Conservation (phyloP, 2,888 invertebrate species). For the Sinodicranocentrus sp. region DNA sequence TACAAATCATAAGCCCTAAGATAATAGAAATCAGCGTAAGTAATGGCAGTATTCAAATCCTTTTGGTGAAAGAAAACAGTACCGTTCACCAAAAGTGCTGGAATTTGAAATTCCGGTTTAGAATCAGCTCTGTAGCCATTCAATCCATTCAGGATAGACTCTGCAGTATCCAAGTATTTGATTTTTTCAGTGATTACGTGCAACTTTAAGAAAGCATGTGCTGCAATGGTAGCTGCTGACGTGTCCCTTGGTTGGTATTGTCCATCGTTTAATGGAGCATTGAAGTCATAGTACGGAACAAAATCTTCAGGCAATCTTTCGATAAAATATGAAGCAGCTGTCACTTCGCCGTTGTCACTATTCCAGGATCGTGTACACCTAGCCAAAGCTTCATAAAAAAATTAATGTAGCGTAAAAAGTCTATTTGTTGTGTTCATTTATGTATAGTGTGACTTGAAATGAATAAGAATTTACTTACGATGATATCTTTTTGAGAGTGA, state of each 20-base stretch:
- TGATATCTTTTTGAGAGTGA: conserved; percentile 71
- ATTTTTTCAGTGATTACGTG: conserved; percentile 53
- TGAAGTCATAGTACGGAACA: conserved; percentile 74
- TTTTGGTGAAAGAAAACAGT: conserved; percentile 68
- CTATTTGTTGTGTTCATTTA: conserved; percentile 15
- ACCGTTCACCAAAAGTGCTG: conserved; percentile 73
- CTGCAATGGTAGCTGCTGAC: conserved; percentile 71
- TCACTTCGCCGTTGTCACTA: conserved; percentile 67
- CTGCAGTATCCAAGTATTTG: conserved; percentile 68
- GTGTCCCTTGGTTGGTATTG: conserved; percentile 74
- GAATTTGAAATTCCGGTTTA: conserved; percentile 62
- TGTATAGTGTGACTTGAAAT: too few relatives aligned
- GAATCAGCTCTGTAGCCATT: conserved; percentile 70
- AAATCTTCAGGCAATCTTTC: conserved; percentile 58
- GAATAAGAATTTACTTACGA: conserved; percentile 66
- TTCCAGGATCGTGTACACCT: conserved; percentile 73
- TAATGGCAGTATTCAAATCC: conserved; percentile 72
- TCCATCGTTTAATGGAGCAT: conserved; percentile 62
- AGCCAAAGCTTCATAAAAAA: conserved; percentile 46
- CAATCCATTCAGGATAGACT: conserved; percentile 69
- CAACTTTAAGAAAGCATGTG: conserved; percentile 68
- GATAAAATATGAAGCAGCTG: conserved; percentile 70
- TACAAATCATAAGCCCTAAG: conserved; percentile 70
- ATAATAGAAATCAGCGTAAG: conserved; percentile 73
- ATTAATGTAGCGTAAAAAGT: background rate